Percentiles rank a stretch among this genome's conserved stretches.
Conservation (phyloP, 2,888 invertebrate genomes). For the Vannuccia rotundouncinata region DNA sequence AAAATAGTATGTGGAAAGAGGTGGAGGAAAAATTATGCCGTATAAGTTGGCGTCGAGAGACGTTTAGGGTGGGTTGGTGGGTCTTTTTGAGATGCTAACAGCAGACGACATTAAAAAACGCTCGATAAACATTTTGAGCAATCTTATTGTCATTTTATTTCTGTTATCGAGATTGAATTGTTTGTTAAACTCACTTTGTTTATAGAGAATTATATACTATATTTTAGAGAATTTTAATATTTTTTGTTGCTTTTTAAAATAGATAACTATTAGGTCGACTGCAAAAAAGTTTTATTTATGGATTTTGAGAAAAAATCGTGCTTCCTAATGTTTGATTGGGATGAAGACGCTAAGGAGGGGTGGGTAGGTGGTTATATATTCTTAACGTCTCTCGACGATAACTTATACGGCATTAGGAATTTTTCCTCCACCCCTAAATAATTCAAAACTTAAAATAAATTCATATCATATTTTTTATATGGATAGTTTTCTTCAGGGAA, state of each 20-base stretch:
- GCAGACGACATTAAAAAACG: too few relatives aligned
- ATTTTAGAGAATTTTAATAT: slow-evolving; percentile 12
- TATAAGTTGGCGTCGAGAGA: too few relatives aligned
- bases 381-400: slow-evolving; percentile 14
- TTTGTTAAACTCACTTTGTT: slow-evolving; percentile 16
- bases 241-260: slow-evolving; percentile 10
- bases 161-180: too few relatives aligned
- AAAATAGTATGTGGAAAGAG: too few relatives aligned
- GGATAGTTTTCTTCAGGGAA: too few relatives aligned
- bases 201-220: slow-evolving; percentile 24
- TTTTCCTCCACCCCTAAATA: slow-evolving; percentile 26
- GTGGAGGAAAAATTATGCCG: too few relatives aligned
- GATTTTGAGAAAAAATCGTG: slow-evolving; percentile 23
- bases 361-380: slow-evolving; percentile 26
- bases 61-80: too few relatives aligned
- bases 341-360: slow-evolving; percentile 15
- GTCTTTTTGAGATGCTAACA: too few relatives aligned
- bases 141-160: too few relatives aligned
- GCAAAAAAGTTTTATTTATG: slow-evolving; percentile 26
- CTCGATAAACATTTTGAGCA: too few relatives aligned
- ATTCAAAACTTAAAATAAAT: too few relatives aligned
- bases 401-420: slow-evolving; percentile 18
- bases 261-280: slow-evolving; percentile 17
- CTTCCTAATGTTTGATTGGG: slow-evolving; percentile 26
- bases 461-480: too few relatives aligned